Evolutionary conservation across 2,113 vertebrate species (phyloP).

Genomic region (Formicarius rufipectus): DNA sequence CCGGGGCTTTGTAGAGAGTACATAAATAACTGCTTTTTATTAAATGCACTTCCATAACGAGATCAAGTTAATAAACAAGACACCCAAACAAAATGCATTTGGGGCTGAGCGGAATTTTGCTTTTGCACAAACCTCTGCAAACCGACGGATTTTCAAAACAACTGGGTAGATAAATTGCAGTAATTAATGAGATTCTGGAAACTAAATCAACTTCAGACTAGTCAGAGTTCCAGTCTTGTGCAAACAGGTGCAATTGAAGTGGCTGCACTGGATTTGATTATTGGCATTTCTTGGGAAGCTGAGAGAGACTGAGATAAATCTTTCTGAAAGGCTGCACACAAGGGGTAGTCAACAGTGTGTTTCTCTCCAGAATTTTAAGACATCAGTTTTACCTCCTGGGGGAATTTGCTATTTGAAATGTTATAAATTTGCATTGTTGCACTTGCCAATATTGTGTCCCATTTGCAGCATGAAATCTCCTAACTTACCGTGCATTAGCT

Average conservation of each 20-base stretch:
- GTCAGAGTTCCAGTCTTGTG: background rate
- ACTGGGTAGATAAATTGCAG: background rate
- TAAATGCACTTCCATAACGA: background rate
- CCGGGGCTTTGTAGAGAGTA: background rate
- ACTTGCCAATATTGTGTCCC: background rate
- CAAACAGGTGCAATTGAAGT: background rate
- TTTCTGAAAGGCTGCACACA: background rate
- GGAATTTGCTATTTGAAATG: background rate
- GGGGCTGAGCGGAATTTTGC: background rate
- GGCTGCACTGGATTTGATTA: background rate
- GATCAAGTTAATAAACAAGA: background rate
- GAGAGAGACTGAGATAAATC: background rate
- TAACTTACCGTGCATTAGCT: background rate
- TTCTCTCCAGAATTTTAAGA: constrained; percentile 16
- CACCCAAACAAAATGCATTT: background rate
- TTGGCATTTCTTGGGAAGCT: background rate
- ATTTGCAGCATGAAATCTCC: background rate
- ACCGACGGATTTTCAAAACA: background rate
- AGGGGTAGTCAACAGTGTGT: background rate
- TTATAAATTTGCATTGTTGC: background rate
- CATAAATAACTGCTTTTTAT: background rate
- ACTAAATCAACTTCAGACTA: background rate
- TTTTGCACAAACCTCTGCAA: background rate
- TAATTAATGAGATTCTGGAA: background rate
- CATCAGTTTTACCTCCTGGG: background rate